Percentiles rank a stretch among this genome's conserved stretches.
phyloP scores from a whole-genome alignment of 1,140 invertebrate species.

The Cydia amplana region DNA sequence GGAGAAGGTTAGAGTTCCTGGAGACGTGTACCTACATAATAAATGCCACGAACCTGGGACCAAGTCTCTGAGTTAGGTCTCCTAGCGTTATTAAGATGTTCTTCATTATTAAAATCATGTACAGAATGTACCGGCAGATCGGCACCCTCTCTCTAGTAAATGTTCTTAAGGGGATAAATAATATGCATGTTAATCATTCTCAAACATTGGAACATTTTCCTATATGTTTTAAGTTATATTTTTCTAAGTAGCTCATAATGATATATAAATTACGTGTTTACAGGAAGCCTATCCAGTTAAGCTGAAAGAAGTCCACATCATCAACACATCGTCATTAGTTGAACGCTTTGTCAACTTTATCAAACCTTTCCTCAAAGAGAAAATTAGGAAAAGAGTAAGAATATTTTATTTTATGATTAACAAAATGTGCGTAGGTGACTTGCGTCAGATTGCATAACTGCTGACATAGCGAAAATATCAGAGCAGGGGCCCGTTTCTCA shows the following conservation, averaged over 20 bases:
- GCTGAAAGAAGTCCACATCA: slow-evolving; percentile 90
- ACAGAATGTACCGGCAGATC: no score
- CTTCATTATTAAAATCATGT: slow-evolving; percentile 79
- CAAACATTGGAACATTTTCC: no score
- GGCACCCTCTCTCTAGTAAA: no score
- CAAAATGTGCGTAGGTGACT: neutral
- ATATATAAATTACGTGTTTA: slow-evolving; percentile 41
- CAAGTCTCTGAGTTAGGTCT: slow-evolving; percentile 87
- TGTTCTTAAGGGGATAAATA: no score
- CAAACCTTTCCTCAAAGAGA: slow-evolving; percentile 91
- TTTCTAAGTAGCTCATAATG: slow-evolving; percentile 25
- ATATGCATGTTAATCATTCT: no score
- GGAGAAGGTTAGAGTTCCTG: slow-evolving; percentile 87
- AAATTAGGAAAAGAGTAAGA: slow-evolving; percentile 86
- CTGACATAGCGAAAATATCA: no score
- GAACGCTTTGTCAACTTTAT: slow-evolving; percentile 91
- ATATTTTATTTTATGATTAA: neutral
- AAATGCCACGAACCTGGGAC: slow-evolving; percentile 86
- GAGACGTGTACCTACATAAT: slow-evolving; percentile 89
- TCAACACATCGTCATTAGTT: slow-evolving; percentile 90
- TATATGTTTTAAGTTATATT: neutral
- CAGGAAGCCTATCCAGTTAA: slow-evolving; percentile 92
- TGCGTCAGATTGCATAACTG: no score
- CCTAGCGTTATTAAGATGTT: slow-evolving; percentile 89
- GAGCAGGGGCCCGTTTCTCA: no score